These are phyloP conservation scores for Tragelaphus oryx DNA, from an alignment of 2,797 vertebrate genomes.

Conservation along the genomic window DNA sequence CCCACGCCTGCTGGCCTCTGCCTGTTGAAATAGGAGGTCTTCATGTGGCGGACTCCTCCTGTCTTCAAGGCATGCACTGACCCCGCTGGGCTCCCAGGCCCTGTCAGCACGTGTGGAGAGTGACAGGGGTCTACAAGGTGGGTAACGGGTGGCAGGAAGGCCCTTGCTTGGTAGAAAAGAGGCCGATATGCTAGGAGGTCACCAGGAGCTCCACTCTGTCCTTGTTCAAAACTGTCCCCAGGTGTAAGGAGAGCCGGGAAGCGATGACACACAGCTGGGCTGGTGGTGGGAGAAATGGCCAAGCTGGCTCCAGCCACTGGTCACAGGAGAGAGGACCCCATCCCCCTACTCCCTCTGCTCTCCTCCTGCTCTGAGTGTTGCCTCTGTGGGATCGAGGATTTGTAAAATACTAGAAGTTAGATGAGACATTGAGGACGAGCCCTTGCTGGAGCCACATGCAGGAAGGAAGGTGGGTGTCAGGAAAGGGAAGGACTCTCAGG, in stretches of 20 bases:
- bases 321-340: not conserved
- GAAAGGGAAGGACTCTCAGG: not conserved
- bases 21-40: not conserved
- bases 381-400: not conserved
- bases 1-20: not conserved
- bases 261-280: not conserved
- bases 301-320: not conserved
- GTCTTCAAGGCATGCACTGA: not conserved
- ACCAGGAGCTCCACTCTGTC: not conserved
- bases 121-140: rapidly evolving
- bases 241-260: not conserved
- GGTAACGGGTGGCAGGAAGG: not conserved
- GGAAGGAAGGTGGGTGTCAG: not conserved
- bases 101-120: rapidly evolving
- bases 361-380: rapidly evolving
- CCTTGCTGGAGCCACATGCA: rapidly evolving
- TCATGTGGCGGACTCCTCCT: no score
- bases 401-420: not conserved
- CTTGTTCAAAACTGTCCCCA: not conserved
- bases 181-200: not conserved
- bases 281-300: not conserved
- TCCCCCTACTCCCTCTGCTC: not conserved
- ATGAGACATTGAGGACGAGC: not conserved
- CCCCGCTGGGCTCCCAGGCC: not conserved
- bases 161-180: not conserved